Percentiles rank a stretch among this genome's conserved stretches.
Evolutionary conservation across 2,797 vertebrate species (phyloP).

Genomic region (Pangasius djambal): DNA sequence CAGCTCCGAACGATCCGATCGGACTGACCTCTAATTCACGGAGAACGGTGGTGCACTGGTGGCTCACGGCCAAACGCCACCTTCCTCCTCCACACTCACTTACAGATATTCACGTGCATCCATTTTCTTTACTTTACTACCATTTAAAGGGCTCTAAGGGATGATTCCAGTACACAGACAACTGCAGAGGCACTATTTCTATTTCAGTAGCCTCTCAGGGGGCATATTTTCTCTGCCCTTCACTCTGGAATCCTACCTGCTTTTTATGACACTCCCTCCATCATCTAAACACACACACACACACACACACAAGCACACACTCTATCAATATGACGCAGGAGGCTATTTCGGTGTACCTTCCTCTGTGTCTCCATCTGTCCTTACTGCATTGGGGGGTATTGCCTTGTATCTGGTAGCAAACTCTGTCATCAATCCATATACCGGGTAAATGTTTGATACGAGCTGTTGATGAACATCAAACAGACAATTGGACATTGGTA

Average conservation of each 20-base stretch:
- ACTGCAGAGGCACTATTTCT: not conserved
- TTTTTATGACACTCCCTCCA: slow-evolving; percentile 34
- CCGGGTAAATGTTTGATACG: not conserved
- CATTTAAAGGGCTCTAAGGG: not conserved
- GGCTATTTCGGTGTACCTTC: slow-evolving; percentile 58
- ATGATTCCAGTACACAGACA: not conserved
- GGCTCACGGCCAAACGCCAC: slow-evolving; percentile 40
- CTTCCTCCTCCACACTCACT: slow-evolving; percentile 32
- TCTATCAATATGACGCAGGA: slow-evolving; percentile 31
- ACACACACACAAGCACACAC: slow-evolving; percentile 25
- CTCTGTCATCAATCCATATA: not conserved
- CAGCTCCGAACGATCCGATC: not conserved
- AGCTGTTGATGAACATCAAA: not conserved
- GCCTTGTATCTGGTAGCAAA: slow-evolving; percentile 32
- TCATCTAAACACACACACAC: slow-evolving; percentile 34
- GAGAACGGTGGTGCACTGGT: slow-evolving; percentile 44
- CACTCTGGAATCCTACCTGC: slow-evolving; percentile 18
- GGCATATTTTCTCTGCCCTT: slow-evolving; percentile 24
- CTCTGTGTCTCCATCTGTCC: slow-evolving; percentile 61
- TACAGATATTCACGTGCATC: not conserved
- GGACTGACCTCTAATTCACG: slow-evolving; percentile 22
- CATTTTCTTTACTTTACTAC: not conserved
- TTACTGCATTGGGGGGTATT: slow-evolving; percentile 45
- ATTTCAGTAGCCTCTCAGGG: not conserved
- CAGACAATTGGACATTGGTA: slow-evolving; percentile 7